Base-by-base conservation (phyloP, 2,888 invertebrate species). In the Nomada goodeniana region DNA sequence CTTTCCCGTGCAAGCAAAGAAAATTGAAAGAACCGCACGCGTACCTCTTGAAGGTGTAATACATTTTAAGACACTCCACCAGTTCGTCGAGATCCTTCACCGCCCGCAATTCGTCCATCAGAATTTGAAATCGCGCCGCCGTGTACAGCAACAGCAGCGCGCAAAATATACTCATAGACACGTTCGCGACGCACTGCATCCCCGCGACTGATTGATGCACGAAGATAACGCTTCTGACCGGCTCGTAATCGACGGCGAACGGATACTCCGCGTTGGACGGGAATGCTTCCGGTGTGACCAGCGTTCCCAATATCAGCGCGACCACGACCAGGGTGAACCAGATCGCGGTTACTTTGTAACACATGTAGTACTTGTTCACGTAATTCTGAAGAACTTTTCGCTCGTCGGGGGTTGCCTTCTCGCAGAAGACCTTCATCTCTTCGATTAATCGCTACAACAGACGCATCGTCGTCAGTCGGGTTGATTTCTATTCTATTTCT, bases 251-350 rank as follows among this genome's bases (percentile, higher is more conserved):
- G 4, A 89, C 76, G 0, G 86, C 26, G 84, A 93, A 92, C 29
- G 92, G 93, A 83, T 92, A 93, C 80, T 89, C 88, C 0, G 90
- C 84, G 20, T 89, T 86, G 0, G 88, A 87, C 5, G 93, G 93
- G 15, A 93, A 86, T 2, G 80, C 42, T 20, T 88, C 86, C 0
- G 76, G 20, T 23, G 82, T 84, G 0, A 91, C 64, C 18, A 91
- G 2, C 0, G 92, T 91, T 29, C 84, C 86, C 2, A 70, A 79
- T 18, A 89, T 86, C 3, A 88, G 57, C 0, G 81, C 13, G 0
- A 70, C 72, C 10, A 89, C 85, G 2, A 76, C 60, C 23, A 88
- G 1, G 67, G 89, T 91, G n/a, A 86, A 88, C 29, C 70, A 65
- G 0, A 70, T 20, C 1, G 83, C 80, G 4, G 86, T 68, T 5